Conservation (phyloP, 2,888 invertebrate species). For the Eudasyphora cyanicolor region DNA sequence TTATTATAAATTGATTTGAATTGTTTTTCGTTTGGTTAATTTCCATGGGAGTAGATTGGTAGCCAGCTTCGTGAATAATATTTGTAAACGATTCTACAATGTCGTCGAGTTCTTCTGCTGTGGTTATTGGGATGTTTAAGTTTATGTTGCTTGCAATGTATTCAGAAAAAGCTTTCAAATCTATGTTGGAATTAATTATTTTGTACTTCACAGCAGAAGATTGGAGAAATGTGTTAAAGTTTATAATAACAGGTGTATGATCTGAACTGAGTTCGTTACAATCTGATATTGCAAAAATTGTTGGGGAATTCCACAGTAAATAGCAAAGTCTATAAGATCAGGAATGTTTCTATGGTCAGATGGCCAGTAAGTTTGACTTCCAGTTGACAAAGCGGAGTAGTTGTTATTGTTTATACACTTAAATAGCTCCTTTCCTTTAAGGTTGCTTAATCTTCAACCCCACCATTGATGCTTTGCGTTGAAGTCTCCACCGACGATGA, state of each 20-base stretch:
- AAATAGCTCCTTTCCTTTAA: background rate
- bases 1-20: background rate
- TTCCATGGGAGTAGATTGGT: background rate
- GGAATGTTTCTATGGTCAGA: background rate
- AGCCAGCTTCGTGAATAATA: background rate
- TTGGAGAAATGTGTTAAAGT: conserved; percentile 7
- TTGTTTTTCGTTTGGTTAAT: background rate
- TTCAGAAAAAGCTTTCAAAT: background rate
- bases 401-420: too few species aligned
- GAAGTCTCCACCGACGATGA: too few species aligned
- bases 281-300: background rate
- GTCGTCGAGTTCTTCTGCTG: background rate
- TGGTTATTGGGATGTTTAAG: background rate
- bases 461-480: too few species aligned
- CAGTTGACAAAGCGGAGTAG: background rate
- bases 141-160: background rate
- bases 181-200: background rate
- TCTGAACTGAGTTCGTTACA: conserved; percentile 19
- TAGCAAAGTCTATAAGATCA: background rate
- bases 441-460: background rate
- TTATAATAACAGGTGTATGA: background rate
- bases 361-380: background rate
- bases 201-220: background rate
- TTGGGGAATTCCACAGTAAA: background rate
- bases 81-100: background rate